Conservation (phyloP, 2,888 invertebrate species). For the Phaedon cochleariae region DNA sequence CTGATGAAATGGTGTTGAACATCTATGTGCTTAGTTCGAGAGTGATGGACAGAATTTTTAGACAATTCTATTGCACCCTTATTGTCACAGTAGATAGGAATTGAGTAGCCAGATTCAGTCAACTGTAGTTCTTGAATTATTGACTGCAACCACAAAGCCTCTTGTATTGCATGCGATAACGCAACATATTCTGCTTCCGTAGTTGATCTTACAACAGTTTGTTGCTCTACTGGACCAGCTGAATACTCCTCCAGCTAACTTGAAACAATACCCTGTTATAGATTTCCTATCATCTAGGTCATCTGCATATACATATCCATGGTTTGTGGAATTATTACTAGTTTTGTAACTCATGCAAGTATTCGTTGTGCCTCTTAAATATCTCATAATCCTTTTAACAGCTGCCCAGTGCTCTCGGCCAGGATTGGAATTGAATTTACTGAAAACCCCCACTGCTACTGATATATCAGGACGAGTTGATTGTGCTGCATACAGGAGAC, state of each 20-base stretch:
- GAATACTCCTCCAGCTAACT: neutral
- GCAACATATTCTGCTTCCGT: conserved; percentile 1
- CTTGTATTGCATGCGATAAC: neutral
- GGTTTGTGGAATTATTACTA: too few species aligned
- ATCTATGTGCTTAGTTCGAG: neutral
- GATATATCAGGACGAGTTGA: neutral
- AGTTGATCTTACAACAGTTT: neutral
- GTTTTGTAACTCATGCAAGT: too few species aligned
- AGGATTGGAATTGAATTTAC: neutral
- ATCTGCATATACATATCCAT: too few species aligned
- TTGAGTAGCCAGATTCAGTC: neutral
- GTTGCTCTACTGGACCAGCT: conserved; percentile 2
- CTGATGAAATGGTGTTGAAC: neutral
- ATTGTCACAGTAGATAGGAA: neutral
- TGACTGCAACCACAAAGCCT: too few species aligned
- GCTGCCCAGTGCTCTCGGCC: neutral
- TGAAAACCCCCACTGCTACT: neutral
- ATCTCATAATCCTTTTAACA: neutral
- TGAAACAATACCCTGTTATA: too few species aligned
- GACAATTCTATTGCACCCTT: neutral
- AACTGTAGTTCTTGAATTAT: neutral
- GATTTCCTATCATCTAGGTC: too few species aligned
- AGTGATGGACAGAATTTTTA: neutral
- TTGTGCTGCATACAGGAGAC: too few species aligned
- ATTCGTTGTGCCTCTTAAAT: neutral